Conservation (phyloP, 2,113 vertebrate species). For the Heloderma charlesbogerti region DNA sequence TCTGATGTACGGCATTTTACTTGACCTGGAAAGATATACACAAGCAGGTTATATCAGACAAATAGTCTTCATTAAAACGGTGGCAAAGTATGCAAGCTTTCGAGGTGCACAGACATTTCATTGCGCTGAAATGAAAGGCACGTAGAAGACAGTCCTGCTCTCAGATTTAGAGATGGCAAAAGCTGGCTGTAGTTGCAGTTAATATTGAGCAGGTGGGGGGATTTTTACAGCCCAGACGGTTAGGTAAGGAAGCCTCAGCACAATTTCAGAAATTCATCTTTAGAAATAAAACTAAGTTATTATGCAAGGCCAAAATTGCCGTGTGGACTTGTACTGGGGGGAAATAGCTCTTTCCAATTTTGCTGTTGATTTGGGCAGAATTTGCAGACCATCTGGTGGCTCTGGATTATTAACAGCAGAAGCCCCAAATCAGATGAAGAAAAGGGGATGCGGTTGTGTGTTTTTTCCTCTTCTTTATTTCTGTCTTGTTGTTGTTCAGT, state of each 20-base stretch:
- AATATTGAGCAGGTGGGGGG: too few relatives aligned
- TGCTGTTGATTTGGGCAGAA: too few relatives aligned
- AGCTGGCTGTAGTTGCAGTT: background rate
- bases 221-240: too few relatives aligned
- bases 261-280: background rate
- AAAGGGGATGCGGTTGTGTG: too few relatives aligned
- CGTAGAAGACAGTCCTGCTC: accelerated
- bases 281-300: background rate
- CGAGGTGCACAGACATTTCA: background rate
- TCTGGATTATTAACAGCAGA: background rate
- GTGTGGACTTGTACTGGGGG: background rate
- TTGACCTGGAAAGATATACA: background rate
- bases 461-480: too few relatives aligned
- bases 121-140: background rate
- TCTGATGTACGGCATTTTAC: background rate
- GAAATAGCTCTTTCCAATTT: background rate
- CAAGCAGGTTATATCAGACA: background rate
- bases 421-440: background rate
- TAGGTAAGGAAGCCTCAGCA: background rate
- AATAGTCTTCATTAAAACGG: too few relatives aligned
- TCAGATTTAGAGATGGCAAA: background rate
- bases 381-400: too few relatives aligned
- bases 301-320: background rate
- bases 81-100: too few relatives aligned
- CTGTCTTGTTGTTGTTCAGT: too few relatives aligned